Evolutionary conservation across 1,140 invertebrate species (phyloP).

Genomic region (Calliphora vicina): DNA sequence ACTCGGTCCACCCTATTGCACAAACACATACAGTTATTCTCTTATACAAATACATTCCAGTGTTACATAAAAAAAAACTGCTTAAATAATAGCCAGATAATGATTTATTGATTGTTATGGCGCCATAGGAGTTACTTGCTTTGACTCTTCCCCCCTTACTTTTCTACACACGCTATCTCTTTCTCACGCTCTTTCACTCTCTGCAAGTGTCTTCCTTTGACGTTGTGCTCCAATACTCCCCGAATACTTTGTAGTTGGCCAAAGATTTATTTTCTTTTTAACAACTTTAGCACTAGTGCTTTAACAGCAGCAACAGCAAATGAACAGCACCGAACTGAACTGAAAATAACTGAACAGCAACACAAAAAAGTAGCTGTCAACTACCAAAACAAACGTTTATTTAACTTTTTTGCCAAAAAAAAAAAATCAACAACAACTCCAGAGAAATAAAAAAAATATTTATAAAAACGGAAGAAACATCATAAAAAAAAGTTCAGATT

Average conservation of each 20-base stretch:
- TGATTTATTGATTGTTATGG: slow-evolving; percentile 32
- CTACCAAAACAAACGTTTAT: slow-evolving; percentile 20
- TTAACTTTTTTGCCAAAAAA: slow-evolving; percentile 19
- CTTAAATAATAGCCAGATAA: neutral
- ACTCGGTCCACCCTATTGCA: too few species aligned
- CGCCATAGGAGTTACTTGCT: slow-evolving; percentile 20
- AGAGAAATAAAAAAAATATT: neutral
- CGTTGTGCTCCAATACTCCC: too few species aligned
- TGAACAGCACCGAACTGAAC: neutral
- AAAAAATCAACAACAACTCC: neutral
- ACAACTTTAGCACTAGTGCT: neutral
- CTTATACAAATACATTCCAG: neutral
- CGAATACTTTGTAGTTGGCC: neutral
- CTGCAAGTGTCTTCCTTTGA: too few species aligned
- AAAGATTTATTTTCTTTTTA: slow-evolving; percentile 22
- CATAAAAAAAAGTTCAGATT: slow-evolving; percentile 19
- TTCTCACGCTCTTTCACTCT: neutral
- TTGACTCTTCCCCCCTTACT: too few species aligned
- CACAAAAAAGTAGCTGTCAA: slow-evolving; percentile 4
- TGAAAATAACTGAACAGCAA: neutral
- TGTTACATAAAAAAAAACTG: neutral
- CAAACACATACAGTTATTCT: too few species aligned
- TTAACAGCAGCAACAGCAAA: neutral
- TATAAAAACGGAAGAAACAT: slow-evolving; percentile 13
- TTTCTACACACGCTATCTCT: neutral